Evolutionary conservation across 1,140 invertebrate genomes (phyloP), one percentile per base, ranked within the genome.

Genomic region (Drosophila ironensis): DNA sequence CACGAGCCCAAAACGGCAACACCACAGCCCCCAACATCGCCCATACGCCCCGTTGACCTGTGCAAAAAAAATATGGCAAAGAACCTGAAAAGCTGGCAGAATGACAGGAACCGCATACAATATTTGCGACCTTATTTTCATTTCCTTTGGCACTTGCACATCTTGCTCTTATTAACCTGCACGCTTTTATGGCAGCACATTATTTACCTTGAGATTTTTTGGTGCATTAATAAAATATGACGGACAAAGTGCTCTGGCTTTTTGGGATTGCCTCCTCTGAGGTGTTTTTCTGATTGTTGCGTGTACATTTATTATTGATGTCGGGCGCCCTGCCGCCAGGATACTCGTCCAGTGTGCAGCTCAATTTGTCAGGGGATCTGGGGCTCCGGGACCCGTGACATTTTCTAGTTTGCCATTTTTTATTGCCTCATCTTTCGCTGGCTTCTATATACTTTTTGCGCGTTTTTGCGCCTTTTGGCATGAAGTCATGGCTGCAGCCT

Each of bases 141-240:
- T 35, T 9, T 33, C 17, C 20, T 35, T 35, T 33, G 2, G 48
- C 28, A 19, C 27, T 20, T 47, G 50, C 51, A 42, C 30, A 44
- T 50, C 60, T 47, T 52, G 38, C 16, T 8, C 46, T 45, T 20
- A 37, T 71, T 60, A 40, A 51, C 44, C 37, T 56, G 40, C 11
- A 25, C 19, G 47, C 17, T 3, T 33, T 69, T 30, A 60, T 54
- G 44, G 20, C 14, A 35, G 22, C 68, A 54, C 52, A 51, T 81
- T 72, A 81, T 81, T 75, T 42, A 46, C 41, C 25, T 47, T 19
- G 17, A 47, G 60, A 68, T 52, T 53, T 44, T 52, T 30, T 33
- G 48, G 20, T 48, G 41, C 51, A 86, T 77, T 68, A 84, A 84
- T 68, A 84, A 74, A 72, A 74, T 40, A 78, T 84, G 60, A 60